Evolutionary conservation across 2,797 vertebrate genomes (phyloP), one percentile per base, ranked within the genome.

Genomic region (Acanthopagrus latus): DNA sequence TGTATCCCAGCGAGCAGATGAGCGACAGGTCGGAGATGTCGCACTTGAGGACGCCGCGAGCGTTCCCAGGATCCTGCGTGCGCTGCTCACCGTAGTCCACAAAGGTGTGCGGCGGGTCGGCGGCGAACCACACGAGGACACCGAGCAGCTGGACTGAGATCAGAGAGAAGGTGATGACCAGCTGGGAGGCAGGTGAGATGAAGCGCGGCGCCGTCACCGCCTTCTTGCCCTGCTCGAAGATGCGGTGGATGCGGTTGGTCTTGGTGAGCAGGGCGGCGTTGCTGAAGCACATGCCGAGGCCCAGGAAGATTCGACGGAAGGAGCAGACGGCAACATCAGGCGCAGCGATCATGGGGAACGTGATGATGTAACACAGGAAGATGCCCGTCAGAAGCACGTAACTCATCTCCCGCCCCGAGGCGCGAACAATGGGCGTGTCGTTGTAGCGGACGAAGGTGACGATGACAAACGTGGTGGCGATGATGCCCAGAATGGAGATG

Each of bases 11-110:
- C 0, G 98, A 99, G 92, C 98, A 99, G 95, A 99, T 98, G 84
- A 99, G 97, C 0, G 97, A 97, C 83, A 99, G 96, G 94, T 99
- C 98, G n/a, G 98, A 98, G 93, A 99, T 99, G 91, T 99, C 98
- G 86, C 98, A 99, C 93, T 98, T 99, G 73, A 99, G 97, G 85
- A 98, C 96, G 4, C 98, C 97, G 3, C 96, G 95, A 52, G 98
- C 96, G 0, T 95, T 95, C 75, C 90, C 93, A 0, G 98, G 98
- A 79, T 99, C 97, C 67, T 96, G 95, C 27, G 97, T 97, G 84
- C 97, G 96, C 90, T 97, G 98, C 48, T 99, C 97, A 16, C 97
- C 97, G 17, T 97, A 99, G 93, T 99, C 98, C 91, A 99, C 96
- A 16, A 99, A 94, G n/a, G 95, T 97, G 88, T 98, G 97, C 0